These are phyloP conservation scores for Leucozona laternaria DNA, from an alignment of 2,888 invertebrate genomes.

Conservation along the genomic window DNA sequence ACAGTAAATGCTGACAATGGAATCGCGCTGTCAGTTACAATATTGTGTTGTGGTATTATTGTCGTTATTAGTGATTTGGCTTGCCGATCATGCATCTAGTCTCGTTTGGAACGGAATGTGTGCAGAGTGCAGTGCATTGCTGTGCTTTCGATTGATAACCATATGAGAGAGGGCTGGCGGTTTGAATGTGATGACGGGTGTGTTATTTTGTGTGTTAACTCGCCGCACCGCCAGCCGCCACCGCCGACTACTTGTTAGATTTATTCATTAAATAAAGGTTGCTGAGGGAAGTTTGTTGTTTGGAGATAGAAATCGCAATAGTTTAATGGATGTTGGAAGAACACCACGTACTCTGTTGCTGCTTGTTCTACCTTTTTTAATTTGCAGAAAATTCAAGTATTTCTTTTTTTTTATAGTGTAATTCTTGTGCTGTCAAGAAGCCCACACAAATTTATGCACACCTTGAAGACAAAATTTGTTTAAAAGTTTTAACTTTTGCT, in stretches of 20 bases:
- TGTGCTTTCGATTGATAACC: conserved; percentile 47
- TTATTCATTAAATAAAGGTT: conserved; percentile 38
- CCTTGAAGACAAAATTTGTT: background rate
- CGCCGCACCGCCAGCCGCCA: background rate
- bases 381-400: background rate
- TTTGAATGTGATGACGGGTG: conserved; percentile 49
- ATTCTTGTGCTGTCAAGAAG: background rate
- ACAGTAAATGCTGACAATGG: conserved; percentile 72
- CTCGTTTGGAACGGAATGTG: conserved; percentile 14
- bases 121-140: background rate
- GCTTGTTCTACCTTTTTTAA: background rate
- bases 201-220: conserved; percentile 39
- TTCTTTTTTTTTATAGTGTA: background rate
- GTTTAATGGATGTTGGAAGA: conserved; percentile 22
- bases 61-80: background rate
- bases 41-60: conserved; percentile 10
- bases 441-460: background rate
- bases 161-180: background rate
- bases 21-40: conserved; percentile 64
- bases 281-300: background rate
- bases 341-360: conserved; percentile 39
- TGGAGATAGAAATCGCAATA: background rate
- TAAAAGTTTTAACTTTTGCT: too few relatives aligned
- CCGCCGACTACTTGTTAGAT: conserved; percentile 41
- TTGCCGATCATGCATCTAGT: conserved; percentile 40